phyloP scores from a whole-genome alignment of 2,888 invertebrate genomes.

The Rhorus exstirpatorius region DNA sequence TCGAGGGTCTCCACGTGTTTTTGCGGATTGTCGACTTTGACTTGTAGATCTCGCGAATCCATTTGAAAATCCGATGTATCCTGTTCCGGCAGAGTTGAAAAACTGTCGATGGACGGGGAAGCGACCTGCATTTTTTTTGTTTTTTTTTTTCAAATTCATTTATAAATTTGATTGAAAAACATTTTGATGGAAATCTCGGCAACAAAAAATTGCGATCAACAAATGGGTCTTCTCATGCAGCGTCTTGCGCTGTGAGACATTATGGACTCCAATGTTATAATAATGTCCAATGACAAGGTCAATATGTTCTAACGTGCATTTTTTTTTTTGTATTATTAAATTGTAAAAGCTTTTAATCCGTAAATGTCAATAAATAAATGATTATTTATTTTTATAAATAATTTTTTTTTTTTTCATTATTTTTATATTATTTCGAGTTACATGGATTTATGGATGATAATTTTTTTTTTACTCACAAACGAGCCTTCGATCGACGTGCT shows the following conservation, averaged over 20 bases:
- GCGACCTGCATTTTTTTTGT: constrained; percentile 85
- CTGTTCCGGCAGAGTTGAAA: constrained; percentile 88
- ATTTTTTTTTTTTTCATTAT: neutral
- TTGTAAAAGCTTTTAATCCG: no score
- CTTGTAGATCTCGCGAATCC: constrained; percentile 88
- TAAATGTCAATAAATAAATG: no score
- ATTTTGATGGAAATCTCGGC: no score
- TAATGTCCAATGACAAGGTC: no score
- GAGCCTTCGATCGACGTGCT: constrained; percentile 84
- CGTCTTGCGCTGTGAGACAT: no score
- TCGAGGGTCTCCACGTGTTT: constrained; percentile 91
- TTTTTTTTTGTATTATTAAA: no score
- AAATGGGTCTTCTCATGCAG: no score
- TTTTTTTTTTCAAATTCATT: neutral
- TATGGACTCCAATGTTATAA: no score
- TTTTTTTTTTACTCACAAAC: constrained; percentile 77
- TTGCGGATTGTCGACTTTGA: constrained; percentile 91
- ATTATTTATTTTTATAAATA: neutral
- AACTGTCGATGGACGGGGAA: constrained; percentile 88
- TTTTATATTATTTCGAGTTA: neutral
- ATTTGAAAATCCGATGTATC: constrained; percentile 87
- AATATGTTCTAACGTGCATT: no score
- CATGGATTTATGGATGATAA: neutral
- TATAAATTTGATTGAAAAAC: constrained; percentile 24
- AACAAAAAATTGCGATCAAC: no score